Evolutionary conservation across 2,113 vertebrate genomes (phyloP).

Genomic region (Centrocercus urophasianus): DNA sequence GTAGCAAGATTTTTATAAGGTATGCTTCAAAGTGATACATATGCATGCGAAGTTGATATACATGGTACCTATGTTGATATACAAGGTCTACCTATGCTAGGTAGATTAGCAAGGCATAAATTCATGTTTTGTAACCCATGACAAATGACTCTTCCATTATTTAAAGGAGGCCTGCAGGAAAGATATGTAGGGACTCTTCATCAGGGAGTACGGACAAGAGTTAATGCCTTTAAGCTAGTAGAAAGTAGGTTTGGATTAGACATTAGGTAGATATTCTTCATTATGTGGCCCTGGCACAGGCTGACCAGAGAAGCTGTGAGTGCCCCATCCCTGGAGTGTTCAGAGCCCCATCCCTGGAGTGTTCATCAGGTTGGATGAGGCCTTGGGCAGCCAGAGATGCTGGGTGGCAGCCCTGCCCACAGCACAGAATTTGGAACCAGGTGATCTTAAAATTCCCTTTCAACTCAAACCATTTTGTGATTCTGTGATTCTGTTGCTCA

Average conservation of each 20-base stretch:
- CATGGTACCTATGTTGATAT: background rate
- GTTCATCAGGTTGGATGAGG: background rate
- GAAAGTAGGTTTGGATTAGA: background rate
- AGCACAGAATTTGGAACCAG: background rate
- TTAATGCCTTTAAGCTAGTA: background rate
- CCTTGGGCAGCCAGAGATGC: background rate
- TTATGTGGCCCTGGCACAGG: background rate
- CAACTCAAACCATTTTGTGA: background rate
- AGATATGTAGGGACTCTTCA: background rate
- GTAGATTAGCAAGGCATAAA: fast-evolving
- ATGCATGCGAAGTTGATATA: background rate
- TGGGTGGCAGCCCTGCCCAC: background rate
- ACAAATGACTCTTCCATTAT: background rate
- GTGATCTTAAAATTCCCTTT: background rate
- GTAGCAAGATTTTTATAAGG: background rate
- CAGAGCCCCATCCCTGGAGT: background rate
- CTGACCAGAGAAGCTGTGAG: background rate
- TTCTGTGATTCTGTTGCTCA: background rate
- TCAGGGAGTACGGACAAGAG: background rate
- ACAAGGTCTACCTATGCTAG: background rate
- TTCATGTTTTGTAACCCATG: background rate
- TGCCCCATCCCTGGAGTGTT: background rate
- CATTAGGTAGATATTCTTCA: background rate
- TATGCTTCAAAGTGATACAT: background rate
- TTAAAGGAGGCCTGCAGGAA: background rate